Evolutionary conservation across 2,888 invertebrate species (phyloP).

Genomic region (Agrotis exclamationis): DNA sequence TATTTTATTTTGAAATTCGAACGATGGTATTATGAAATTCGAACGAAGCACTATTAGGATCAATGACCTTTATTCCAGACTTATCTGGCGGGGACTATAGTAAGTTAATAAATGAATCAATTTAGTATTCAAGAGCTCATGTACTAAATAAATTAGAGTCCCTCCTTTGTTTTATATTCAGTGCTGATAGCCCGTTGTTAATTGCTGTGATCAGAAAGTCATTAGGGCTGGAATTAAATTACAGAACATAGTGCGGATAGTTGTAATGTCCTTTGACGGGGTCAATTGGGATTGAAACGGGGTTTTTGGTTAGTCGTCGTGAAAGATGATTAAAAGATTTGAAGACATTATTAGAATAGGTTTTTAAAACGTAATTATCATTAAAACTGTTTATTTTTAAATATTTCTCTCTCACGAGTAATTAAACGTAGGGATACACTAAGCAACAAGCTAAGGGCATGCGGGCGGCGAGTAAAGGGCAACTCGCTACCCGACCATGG

Average conservation of each 20-base stretch:
- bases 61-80: too few relatives aligned
- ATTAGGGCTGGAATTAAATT: slow-evolving; percentile 40
- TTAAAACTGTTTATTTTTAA: not conserved
- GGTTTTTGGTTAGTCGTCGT: not conserved
- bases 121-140: slow-evolving; percentile 44
- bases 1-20: too few relatives aligned
- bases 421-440: too few relatives aligned
- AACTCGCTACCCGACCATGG: too few relatives aligned
- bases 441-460: too few relatives aligned
- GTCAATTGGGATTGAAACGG: slow-evolving; percentile 10
- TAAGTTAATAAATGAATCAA: slow-evolving; percentile 35
- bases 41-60: too few relatives aligned
- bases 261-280: slow-evolving; percentile 12
- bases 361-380: not conserved
- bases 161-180: slow-evolving; percentile 49
- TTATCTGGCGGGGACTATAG: too few relatives aligned
- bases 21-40: too few relatives aligned
- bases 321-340: not conserved
- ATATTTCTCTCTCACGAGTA: too few relatives aligned
- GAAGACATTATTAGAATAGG: not conserved
- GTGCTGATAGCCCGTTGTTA: slow-evolving; percentile 41
- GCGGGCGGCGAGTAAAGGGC: too few relatives aligned
- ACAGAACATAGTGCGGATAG: slow-evolving; percentile 22
- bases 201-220: slow-evolving; percentile 55
- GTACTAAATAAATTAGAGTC: slow-evolving; percentile 51